Percentiles rank a stretch among this genome's conserved stretches.
phyloP scores from a whole-genome alignment of 2,888 invertebrate species.

The Drosophila mimetica region DNA sequence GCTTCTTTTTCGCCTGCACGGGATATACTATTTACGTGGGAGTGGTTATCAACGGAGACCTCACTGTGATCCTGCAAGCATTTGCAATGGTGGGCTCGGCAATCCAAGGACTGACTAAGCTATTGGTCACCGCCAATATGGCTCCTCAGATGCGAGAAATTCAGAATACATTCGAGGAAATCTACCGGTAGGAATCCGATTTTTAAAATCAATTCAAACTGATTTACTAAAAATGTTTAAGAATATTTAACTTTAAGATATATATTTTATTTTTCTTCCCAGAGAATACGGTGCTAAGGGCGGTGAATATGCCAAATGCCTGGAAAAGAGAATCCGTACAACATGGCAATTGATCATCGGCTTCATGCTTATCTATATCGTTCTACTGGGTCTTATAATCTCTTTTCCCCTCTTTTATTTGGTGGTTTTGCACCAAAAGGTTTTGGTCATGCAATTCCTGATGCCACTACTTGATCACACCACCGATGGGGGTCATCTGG shows the following conservation, averaged over 20 bases:
- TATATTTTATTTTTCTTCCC: not conserved
- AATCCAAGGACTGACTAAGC: constrained; percentile 52
- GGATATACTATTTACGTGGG: constrained; percentile 70
- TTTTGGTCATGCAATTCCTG: constrained; percentile 63
- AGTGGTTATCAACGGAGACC: constrained; percentile 51
- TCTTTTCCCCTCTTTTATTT: constrained; percentile 48
- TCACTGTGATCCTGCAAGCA: constrained; percentile 60
- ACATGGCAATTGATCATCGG: constrained; percentile 42
- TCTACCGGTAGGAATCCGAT: constrained; percentile 61
- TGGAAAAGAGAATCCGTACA: constrained; percentile 44
- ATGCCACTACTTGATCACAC: constrained; percentile 62
- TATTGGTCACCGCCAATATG: constrained; percentile 25
- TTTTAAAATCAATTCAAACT: too few relatives aligned
- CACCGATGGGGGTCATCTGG: constrained; percentile 47
- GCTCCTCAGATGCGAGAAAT: constrained; percentile 37
- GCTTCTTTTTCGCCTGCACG: constrained; percentile 52
- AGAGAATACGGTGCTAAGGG: constrained; percentile 52
- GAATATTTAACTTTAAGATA: not conserved
- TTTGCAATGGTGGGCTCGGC: constrained; percentile 57
- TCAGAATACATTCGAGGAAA: constrained; percentile 36
- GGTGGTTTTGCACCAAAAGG: constrained; percentile 41
- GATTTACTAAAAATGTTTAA: too few relatives aligned
- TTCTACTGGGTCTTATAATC: constrained; percentile 7
- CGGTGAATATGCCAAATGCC: constrained; percentile 43
- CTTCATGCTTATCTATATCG: constrained; percentile 39